phyloP scores from a whole-genome alignment of 2,797 vertebrate genomes.

The Tarsius wallacei region DNA sequence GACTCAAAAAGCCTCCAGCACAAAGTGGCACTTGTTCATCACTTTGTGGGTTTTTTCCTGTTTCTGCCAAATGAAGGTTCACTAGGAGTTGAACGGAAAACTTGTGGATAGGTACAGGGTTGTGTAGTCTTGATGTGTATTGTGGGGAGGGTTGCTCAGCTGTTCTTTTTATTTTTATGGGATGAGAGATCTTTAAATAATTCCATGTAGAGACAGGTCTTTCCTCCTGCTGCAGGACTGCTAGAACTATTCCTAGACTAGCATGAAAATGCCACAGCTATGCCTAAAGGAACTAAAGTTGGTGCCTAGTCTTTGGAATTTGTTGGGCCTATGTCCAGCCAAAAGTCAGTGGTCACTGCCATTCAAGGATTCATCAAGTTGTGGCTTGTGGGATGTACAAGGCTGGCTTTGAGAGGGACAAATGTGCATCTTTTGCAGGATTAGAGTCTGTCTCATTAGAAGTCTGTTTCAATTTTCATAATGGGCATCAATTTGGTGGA shows the following conservation, averaged over 20 bases:
- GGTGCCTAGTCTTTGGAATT: neutral
- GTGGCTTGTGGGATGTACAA: neutral
- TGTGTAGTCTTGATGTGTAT: neutral
- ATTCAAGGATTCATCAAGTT: neutral
- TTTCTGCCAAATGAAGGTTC: neutral
- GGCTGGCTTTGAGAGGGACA: neutral
- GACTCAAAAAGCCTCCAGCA: neutral
- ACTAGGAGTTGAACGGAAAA: neutral
- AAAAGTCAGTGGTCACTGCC: neutral
- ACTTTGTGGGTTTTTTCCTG: neutral
- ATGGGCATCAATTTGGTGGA: neutral
- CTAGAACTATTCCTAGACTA: neutral
- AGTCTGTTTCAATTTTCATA: neutral
- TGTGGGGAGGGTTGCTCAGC: neutral
- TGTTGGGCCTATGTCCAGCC: neutral
- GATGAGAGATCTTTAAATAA: neutral
- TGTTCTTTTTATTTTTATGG: neutral
- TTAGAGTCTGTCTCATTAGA: neutral
- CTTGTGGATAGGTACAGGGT: neutral
- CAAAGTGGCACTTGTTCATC: neutral
- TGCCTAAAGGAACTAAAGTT: neutral
- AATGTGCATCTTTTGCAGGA: neutral
- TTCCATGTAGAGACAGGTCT: neutral
- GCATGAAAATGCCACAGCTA: neutral
- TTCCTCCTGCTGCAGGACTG: neutral